A percentile compares a stretch with the other conserved stretches of the same genome.
Conservation (phyloP, 2,797 vertebrate genomes). For the Adelosebastes latens region DNA sequence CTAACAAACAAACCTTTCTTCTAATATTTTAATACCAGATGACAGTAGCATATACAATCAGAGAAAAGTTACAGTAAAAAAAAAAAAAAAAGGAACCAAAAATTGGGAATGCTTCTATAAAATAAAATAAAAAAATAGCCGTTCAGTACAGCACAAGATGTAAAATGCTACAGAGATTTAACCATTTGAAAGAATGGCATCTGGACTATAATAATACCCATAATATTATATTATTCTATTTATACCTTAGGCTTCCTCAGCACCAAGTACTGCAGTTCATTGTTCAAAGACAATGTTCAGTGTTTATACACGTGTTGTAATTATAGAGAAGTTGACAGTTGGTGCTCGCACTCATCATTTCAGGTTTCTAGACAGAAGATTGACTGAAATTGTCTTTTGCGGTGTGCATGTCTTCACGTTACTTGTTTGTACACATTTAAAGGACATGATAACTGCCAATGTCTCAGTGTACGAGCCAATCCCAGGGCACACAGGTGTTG, state of each 20-base stretch:
- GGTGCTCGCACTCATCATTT: background rate
- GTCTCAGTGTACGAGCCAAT: background rate
- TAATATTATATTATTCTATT: background rate
- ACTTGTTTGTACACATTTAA: background rate
- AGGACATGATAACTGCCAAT: background rate
- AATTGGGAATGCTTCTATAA: constrained; percentile 18
- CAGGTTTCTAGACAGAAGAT: background rate
- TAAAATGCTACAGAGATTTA: constrained; percentile 17
- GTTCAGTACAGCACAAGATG: constrained; percentile 31
- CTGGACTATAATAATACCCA: background rate
- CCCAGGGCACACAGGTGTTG: background rate
- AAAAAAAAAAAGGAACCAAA: background rate
- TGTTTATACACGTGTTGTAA: background rate
- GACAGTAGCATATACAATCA: constrained; percentile 63
- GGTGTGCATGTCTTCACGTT: background rate
- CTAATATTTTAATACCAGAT: constrained; percentile 59
- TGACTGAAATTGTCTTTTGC: too few species aligned
- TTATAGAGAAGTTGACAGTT: background rate
- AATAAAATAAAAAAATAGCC: constrained; percentile 29
- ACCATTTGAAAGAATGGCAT: background rate
- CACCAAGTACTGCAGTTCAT: background rate
- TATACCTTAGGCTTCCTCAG: background rate
- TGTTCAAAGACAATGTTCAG: background rate
- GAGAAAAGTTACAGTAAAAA: constrained; percentile 55
- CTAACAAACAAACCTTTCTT: background rate